Evolutionary conservation across 2,113 vertebrate genomes (phyloP).

Genomic region (Sprattus sprattus): DNA sequence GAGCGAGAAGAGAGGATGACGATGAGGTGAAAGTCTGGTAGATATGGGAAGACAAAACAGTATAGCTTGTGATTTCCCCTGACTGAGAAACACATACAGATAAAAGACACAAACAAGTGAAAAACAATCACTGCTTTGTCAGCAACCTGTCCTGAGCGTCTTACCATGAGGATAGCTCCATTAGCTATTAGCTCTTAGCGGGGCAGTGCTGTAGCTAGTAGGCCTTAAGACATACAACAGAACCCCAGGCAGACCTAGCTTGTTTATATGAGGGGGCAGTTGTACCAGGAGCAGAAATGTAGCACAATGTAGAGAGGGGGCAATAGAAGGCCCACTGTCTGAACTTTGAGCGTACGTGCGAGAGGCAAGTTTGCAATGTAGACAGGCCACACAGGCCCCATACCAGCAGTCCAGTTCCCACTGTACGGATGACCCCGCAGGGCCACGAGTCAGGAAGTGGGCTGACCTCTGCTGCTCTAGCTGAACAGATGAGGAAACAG

Average conservation of each 20-base stretch:
- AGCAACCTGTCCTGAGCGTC: not conserved
- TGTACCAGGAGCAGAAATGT: not conserved
- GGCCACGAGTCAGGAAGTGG: too few relatives aligned
- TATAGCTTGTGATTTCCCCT: too few relatives aligned
- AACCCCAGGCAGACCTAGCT: not conserved
- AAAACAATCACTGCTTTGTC: not conserved
- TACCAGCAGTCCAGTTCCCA: not conserved
- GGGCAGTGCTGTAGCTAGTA: not conserved
- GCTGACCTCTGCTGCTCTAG: too few relatives aligned
- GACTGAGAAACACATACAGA: not conserved
- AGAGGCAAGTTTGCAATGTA: not conserved
- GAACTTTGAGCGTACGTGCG: not conserved
- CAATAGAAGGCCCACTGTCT: constrained; percentile 21
- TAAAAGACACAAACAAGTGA: not conserved
- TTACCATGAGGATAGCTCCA: not conserved
- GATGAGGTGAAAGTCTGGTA: too few relatives aligned
- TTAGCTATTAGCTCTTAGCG: not conserved
- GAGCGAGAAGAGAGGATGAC: not conserved
- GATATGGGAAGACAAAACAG: too few relatives aligned
- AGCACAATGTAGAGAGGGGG: not conserved
- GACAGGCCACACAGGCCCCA: not conserved
- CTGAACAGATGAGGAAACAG: not conserved
- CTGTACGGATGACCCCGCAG: not conserved
- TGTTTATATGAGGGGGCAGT: not conserved
- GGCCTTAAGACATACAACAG: not conserved